These are phyloP conservation scores for Macrobrachium nipponense DNA, from an alignment of 1,140 invertebrate genomes.

Conservation along the genomic window DNA sequence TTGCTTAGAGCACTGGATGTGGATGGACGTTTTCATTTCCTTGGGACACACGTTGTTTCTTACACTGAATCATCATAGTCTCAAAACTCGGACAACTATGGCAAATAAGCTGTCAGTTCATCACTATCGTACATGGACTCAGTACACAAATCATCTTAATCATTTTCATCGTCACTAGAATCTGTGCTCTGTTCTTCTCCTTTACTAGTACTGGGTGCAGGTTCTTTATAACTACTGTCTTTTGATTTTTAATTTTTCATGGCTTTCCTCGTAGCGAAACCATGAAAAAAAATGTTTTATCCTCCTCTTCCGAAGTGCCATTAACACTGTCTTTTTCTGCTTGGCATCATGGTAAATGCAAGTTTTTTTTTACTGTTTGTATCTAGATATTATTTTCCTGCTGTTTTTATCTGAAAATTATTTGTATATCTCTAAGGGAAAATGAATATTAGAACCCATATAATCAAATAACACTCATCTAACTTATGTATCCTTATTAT, in stretches of 20 bases:
- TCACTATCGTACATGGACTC: constrained; percentile 21
- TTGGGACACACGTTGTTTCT: neutral
- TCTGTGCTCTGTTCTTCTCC: constrained; percentile 1
- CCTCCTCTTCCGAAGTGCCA: neutral
- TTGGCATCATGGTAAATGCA: neutral
- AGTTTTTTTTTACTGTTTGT: too few relatives aligned
- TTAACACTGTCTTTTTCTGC: constrained; percentile 6
- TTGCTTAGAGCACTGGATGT: neutral
- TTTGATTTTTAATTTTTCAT: neutral
- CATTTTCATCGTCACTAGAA: constrained; percentile 15
- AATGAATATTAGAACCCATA: neutral
- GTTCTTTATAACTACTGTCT: constrained; percentile 6
- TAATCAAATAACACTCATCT: constrained; percentile 22
- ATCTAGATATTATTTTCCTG: too few relatives aligned
- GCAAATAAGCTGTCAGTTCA: neutral
- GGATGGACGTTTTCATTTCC: neutral
- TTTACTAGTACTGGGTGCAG: neutral
- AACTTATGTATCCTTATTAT: neutral
- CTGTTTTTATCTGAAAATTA: constrained; percentile 10
- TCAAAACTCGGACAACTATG: neutral
- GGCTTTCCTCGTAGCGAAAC: neutral
- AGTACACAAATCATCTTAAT: neutral
- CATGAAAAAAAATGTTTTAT: neutral
- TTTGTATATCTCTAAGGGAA: neutral
- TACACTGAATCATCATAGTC: neutral